Conservation (phyloP, 2,113 vertebrate species). For the Cinclus mexicanus region DNA sequence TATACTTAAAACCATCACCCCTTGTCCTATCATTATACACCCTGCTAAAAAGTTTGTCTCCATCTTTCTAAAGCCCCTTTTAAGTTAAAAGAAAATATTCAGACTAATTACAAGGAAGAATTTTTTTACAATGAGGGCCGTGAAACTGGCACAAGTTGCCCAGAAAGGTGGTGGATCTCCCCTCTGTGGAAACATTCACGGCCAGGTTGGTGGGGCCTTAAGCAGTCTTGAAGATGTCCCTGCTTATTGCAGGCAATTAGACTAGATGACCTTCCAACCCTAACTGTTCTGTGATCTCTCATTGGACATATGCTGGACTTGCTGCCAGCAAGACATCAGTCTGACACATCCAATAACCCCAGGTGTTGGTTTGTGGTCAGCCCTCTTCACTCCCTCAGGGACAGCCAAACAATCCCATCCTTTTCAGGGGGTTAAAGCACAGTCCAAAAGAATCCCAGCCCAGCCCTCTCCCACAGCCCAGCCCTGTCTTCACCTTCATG, state of each 20-base stretch:
- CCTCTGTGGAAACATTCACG: background rate
- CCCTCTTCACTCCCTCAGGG: background rate
- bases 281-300: background rate
- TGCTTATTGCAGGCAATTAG: background rate
- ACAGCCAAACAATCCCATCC: background rate
- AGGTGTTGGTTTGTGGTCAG: background rate
- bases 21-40: too few species aligned
- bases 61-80: background rate
- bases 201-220: background rate
- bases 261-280: background rate
- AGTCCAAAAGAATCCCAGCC: background rate
- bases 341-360: background rate
- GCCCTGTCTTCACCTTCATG: slow-evolving; percentile 86
- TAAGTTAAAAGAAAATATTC: background rate
- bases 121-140: fast-evolving
- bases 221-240: background rate
- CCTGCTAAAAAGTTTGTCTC: too few species aligned
- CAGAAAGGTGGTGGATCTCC: background rate
- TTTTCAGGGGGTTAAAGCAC: background rate
- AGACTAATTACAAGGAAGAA: background rate
- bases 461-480: background rate
- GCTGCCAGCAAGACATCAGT: background rate
- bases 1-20: background rate
- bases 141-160: background rate
- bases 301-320: background rate